Evolutionary conservation across 1,140 invertebrate genomes (phyloP), one percentile per base, ranked within the genome.

Genomic region (Papilio helenus): DNA sequence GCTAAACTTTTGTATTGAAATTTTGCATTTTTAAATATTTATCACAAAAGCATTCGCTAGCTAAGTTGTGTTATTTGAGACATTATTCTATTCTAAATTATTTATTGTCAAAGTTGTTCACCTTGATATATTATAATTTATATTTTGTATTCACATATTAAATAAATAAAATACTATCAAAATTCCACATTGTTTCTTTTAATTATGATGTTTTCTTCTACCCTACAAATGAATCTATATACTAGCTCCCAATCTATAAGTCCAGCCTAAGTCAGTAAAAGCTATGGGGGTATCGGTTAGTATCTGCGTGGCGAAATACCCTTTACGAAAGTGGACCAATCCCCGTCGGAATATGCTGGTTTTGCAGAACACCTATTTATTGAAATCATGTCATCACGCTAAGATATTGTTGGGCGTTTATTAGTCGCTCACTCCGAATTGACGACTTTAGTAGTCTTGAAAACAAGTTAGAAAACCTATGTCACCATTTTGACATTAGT

Each of bases 61-160:
- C 78, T 82, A 83, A 76, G 46, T 76, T 80, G 80, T 84, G 80
- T 84, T 76, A 73, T 80, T 80, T 80, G 80, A 55, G 46, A 71
- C 76, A 80, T 72, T 78, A 79, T 82, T 55, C 46, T 10, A 49
- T 79, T 79, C 42, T 34, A 74, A 58, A 76, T 79, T 79, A 74
- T 80, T 77, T 76, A 82, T 79, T 82, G 51, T 84, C 76, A 55
- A 79, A 80, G 72, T 79, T 81, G 81, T 79, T 73, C 76, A 76
- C 71, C 39, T 81, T 77, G 84, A 81, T 87, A 88, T 85, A 85
- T 85, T 46, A 87, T 79, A 88, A 91, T 90, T 91, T 91, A 90
- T 90, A 89, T 91, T 90, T 90, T 92, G 89, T 91, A 92, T 86
- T 84, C 85, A 80, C 81, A 83, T 85, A 72, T 23, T n/a, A 58